Evolutionary conservation across 1,140 invertebrate species (phyloP).

Genomic region (Heliconius melpomene): DNA sequence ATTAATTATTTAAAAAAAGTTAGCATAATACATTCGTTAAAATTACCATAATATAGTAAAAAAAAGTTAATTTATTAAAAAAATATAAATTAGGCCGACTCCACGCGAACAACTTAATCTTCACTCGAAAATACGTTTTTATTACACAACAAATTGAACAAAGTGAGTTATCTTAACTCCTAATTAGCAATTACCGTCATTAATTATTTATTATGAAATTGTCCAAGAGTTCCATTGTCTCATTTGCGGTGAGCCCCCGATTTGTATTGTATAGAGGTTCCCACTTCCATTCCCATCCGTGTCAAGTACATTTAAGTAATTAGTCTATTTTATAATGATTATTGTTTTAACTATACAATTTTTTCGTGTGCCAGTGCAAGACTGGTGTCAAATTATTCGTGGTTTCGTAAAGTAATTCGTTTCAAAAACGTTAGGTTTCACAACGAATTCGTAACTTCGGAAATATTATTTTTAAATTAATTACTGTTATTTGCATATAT

Average conservation of each 20-base stretch:
- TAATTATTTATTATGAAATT: constrained; percentile 39
- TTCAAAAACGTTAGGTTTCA: constrained; percentile 45
- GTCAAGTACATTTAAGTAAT: constrained; percentile 66
- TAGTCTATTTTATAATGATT: constrained; percentile 47
- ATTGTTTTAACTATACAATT: constrained; percentile 50
- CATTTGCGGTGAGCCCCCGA: constrained; percentile 40
- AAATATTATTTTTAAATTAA: background rate
- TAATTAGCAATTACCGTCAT: constrained; percentile 32
- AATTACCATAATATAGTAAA: background rate
- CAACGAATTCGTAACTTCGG: background rate
- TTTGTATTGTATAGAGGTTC: constrained; percentile 63
- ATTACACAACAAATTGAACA: constrained; percentile 22
- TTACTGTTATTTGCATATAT: background rate
- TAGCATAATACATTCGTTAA: background rate
- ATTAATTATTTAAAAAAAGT: no score
- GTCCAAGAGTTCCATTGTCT: constrained; percentile 39
- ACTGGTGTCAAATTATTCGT: constrained; percentile 58
- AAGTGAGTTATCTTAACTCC: constrained; percentile 22
- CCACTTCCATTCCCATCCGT: constrained; percentile 62
- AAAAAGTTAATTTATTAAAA: background rate
- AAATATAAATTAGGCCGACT: background rate
- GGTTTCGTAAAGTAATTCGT: constrained; percentile 56
- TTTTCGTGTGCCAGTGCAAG: background rate
- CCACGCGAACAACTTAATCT: background rate
- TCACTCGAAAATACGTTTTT: background rate